Evolutionary conservation across 2,888 invertebrate species (phyloP).

Genomic region (Andrena camellia): DNA sequence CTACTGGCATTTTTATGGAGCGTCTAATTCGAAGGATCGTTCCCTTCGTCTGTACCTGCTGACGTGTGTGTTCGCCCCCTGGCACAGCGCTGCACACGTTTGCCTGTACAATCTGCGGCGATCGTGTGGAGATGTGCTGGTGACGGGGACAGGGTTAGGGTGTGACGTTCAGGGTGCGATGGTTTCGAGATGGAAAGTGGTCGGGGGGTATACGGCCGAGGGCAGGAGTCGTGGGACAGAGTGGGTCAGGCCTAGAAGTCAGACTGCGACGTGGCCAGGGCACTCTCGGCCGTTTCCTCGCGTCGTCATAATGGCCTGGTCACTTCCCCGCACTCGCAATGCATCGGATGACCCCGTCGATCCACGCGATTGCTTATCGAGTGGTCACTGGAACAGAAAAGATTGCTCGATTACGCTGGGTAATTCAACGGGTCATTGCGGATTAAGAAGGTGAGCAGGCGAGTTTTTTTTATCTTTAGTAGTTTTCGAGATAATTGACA

Average conservation of each 20-base stretch:
- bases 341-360: conserved; percentile 79
- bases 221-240: conserved; percentile 36
- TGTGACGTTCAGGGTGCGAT: conserved; percentile 44
- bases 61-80: not conserved
- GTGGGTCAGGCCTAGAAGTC: conserved; percentile 77
- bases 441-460: no score
- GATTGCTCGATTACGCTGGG: not conserved
- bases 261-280: conserved; percentile 82
- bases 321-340: conserved; percentile 83
- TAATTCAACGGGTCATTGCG: no score
- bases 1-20: not conserved
- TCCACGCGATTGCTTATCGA: conserved; percentile 91
- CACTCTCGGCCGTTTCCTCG: conserved; percentile 84
- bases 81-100: conserved; percentile 19
- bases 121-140: conserved; percentile 4
- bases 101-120: conserved; percentile 37
- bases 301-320: conserved; percentile 84
- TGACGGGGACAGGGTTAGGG: conserved; percentile 17
- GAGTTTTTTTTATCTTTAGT: no score
- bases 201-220: conserved; percentile 52
- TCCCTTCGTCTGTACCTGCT: conserved; percentile 38
- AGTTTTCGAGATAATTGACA: no score
- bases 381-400: conserved; percentile 87
- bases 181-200: conserved; percentile 41
- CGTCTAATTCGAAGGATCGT: conserved; percentile 45